These are phyloP conservation scores for Eupristina koningsbergeri DNA, from an alignment of 1,140 invertebrate genomes.

Conservation along the genomic window DNA sequence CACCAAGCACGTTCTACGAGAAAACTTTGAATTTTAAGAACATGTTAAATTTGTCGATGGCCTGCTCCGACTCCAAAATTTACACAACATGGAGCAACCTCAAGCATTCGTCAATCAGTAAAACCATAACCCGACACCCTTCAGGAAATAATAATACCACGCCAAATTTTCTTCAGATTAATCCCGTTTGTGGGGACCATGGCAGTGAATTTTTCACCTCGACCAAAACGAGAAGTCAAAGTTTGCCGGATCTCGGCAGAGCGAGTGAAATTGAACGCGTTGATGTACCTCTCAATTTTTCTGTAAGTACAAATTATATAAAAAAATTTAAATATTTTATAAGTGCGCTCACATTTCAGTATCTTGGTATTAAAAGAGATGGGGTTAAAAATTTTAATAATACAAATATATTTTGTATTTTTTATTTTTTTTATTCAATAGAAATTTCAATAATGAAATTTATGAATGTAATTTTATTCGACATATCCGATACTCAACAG, in stretches of 20 bases:
- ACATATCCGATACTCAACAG: too few relatives aligned
- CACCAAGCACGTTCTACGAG: slow-evolving; percentile 63
- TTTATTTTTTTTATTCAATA: too few relatives aligned
- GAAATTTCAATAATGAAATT: too few relatives aligned
- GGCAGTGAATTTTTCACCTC: neutral
- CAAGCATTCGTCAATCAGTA: slow-evolving; percentile 73
- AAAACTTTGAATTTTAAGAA: slow-evolving; percentile 65
- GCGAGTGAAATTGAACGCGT: slow-evolving; percentile 57
- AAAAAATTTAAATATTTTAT: too few relatives aligned
- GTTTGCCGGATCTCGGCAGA: slow-evolving; percentile 66
- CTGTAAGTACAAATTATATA: too few relatives aligned
- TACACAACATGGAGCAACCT: slow-evolving; percentile 90
- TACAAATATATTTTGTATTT: too few relatives aligned
- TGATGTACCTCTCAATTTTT: slow-evolving; percentile 67
- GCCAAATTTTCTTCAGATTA: slow-evolving; percentile 63
- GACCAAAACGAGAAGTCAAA: slow-evolving; percentile 64
- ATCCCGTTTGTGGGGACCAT: neutral
- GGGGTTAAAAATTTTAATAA: too few relatives aligned
- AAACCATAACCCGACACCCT: slow-evolving; percentile 77
- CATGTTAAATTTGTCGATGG: slow-evolving; percentile 82
- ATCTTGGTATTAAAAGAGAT: neutral
- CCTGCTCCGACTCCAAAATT: slow-evolving; percentile 84
- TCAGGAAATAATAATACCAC: slow-evolving; percentile 85
- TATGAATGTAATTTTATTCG: too few relatives aligned
- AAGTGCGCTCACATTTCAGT: neutral